phyloP scores from a whole-genome alignment of 2,113 vertebrate genomes.

The Okapia johnstoni region DNA sequence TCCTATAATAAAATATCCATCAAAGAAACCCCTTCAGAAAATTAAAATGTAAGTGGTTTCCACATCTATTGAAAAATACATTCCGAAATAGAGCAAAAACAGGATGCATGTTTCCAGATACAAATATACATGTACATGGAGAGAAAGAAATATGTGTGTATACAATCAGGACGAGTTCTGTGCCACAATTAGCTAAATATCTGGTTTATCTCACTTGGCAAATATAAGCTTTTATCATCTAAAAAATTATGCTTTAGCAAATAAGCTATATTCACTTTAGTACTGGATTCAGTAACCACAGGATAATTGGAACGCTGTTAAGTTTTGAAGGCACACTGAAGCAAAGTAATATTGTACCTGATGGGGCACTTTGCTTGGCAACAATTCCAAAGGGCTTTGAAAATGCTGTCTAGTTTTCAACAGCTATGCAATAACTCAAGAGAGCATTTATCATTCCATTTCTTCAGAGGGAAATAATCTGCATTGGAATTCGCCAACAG shows the following conservation, averaged over 20 bases:
- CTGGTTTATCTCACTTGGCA: conserved; percentile 53
- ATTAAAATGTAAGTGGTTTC: conserved; percentile 68
- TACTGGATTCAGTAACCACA: conserved; percentile 38
- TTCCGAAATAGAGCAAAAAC: conserved; percentile 63
- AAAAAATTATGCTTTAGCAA: conserved; percentile 57
- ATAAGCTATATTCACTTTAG: conserved; percentile 49
- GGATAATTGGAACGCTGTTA: conserved; percentile 48
- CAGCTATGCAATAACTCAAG: conserved; percentile 26
- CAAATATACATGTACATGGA: conserved; percentile 20
- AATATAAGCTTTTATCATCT: conserved; percentile 43
- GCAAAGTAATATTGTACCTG: conserved; percentile 13
- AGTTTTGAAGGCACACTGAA: conserved; percentile 58
- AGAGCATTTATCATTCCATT: conserved; percentile 42
- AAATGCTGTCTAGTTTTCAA: conserved; percentile 51
- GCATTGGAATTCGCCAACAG: conserved; percentile 19
- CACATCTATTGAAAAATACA: conserved; percentile 60
- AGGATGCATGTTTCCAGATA: conserved; percentile 55
- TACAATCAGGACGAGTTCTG: conserved; percentile 10
- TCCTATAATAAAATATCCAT: conserved; percentile 71
- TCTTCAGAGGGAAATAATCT: conserved; percentile 50
- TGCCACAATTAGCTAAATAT: conserved; percentile 61
- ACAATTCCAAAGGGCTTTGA: conserved; percentile 44
- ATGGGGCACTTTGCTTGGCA: not conserved
- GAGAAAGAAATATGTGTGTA: not conserved
- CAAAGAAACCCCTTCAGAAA: conserved; percentile 70